These are phyloP conservation scores for Lydus trimaculatus DNA, from an alignment of 2,888 invertebrate species.

Conservation along the genomic window DNA sequence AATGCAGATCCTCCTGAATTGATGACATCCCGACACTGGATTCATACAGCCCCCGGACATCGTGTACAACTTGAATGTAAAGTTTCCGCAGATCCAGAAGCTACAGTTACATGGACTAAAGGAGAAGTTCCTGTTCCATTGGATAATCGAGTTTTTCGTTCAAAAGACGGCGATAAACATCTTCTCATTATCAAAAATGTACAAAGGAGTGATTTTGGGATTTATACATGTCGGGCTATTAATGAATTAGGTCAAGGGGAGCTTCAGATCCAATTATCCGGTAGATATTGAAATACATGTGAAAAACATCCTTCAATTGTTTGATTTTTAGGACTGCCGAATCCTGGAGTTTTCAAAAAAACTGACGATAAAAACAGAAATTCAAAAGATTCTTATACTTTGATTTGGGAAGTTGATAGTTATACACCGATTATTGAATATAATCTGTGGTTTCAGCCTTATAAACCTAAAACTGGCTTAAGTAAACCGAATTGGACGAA, in stretches of 20 bases:
- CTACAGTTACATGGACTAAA: slow-evolving; percentile 73
- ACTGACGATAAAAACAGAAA: slow-evolving; percentile 60
- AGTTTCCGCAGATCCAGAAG: slow-evolving; percentile 74
- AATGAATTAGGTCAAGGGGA: slow-evolving; percentile 78
- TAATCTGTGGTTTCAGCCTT: slow-evolving; percentile 68
- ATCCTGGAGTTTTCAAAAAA: slow-evolving; percentile 73
- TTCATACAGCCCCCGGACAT: slow-evolving; percentile 77
- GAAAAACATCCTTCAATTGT: background rate
- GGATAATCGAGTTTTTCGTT: slow-evolving; percentile 59
- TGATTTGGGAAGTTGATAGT: slow-evolving; percentile 87
- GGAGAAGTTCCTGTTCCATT: slow-evolving; percentile 67
- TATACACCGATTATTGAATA: slow-evolving; percentile 80
- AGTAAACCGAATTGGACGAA: slow-evolving; percentile 70
- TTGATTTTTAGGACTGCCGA: slow-evolving; percentile 67
- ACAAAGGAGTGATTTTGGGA: slow-evolving; percentile 74
- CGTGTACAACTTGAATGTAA: slow-evolving; percentile 74
- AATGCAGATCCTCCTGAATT: slow-evolving; percentile 77
- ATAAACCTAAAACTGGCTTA: slow-evolving; percentile 60
- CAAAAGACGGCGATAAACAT: slow-evolving; percentile 64
- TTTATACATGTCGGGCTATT: slow-evolving; percentile 79
- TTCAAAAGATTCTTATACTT: slow-evolving; percentile 68
- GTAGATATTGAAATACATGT: slow-evolving; percentile 51
- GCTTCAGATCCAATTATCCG: slow-evolving; percentile 76
- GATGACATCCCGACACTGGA: slow-evolving; percentile 69
- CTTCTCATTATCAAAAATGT: slow-evolving; percentile 74